phyloP scores from a whole-genome alignment of 2,888 invertebrate genomes.

The Ceraclea dissimilis region DNA sequence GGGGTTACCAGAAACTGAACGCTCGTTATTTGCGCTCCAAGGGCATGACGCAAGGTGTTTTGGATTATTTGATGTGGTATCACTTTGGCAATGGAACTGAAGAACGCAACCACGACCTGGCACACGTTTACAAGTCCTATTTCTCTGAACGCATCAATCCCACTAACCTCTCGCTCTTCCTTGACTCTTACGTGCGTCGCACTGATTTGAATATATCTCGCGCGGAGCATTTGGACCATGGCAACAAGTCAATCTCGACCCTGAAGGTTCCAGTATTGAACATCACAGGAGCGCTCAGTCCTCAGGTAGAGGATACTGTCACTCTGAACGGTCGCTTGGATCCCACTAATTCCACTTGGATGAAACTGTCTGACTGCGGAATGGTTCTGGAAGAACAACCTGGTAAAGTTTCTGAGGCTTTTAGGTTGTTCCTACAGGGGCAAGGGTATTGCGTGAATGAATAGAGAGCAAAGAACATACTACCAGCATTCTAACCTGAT shows the following conservation, averaged over 20 bases:
- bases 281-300: conserved; percentile 87
- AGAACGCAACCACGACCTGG: conserved; percentile 89
- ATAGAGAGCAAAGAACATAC: background rate
- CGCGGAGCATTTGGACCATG: conserved; percentile 28
- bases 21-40: conserved; percentile 78
- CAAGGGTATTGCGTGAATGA: conserved; percentile 77
- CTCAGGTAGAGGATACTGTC: conserved; percentile 95
- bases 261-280: conserved; percentile 85
- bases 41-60: conserved; percentile 87
- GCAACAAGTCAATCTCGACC: conserved; percentile 38
- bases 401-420: conserved; percentile 92
- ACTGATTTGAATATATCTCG: conserved; percentile 79
- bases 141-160: conserved; percentile 90
- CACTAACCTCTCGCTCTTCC: conserved; percentile 88
- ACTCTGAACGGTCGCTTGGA: conserved; percentile 93
- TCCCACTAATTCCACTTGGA: conserved; percentile 94
- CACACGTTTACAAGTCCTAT: conserved; percentile 87
- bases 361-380: conserved; percentile 97
- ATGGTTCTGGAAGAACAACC: conserved; percentile 99
- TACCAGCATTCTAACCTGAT: no score
- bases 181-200: conserved; percentile 88
- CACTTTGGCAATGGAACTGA: conserved; percentile 91
- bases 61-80: conserved; percentile 99
- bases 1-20: conserved; percentile 98
- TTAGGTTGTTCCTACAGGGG: conserved; percentile 95